Base-by-base conservation (phyloP, 1,140 invertebrate species). In the Nixonia krombeini region DNA sequence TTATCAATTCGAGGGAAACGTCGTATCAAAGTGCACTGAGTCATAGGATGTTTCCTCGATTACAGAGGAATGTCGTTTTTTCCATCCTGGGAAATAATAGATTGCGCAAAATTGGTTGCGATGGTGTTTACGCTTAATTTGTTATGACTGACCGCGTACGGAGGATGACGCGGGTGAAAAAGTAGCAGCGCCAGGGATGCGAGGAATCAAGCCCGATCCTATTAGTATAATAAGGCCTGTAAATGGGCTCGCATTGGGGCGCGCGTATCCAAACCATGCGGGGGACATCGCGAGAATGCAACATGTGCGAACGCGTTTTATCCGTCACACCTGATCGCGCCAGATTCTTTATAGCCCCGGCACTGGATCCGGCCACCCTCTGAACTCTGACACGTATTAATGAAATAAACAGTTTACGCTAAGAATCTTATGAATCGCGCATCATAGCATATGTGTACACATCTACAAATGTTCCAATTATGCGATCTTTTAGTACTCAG, bases 301-400 rank as follows among this genome's bases (percentile, higher is more conserved):
- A 76, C 77, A 79, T 78, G 76, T 79, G 77, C 65, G 74, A 61
- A 70, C 58, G 70, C 67, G 38, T 77, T 68, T 79, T 70, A 74
- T 78, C 76, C 73, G 69, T 70, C 70, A 72, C 73, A 80, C 78
- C 78, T 80, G 78, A 78, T 78, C 76, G 55, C 59, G 42, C 42
- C 45, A 42, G 38, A 46, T 62, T 71, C 53, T 66, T 66, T 70
- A 50, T 58, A 47, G 64, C 55, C 57, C 57, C 55, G 35, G 51
- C 46, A 41, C 40, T 1, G 10, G 51, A 58, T 18, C 42, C 23
- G 8, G 31, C 9, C 61, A 64, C 61, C 59, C 67, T 62, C 52
- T 35, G 50, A 51, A 62, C 35, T 25, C 23, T 51, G 53, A 57
- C 59, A 51, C 16, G 45, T 61, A 61, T 65, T 70, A 70, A 61